Percentiles rank a stretch among this genome's conserved stretches.
Conservation (phyloP, 1,140 invertebrate species). For the Brachionus plicatilis region DNA sequence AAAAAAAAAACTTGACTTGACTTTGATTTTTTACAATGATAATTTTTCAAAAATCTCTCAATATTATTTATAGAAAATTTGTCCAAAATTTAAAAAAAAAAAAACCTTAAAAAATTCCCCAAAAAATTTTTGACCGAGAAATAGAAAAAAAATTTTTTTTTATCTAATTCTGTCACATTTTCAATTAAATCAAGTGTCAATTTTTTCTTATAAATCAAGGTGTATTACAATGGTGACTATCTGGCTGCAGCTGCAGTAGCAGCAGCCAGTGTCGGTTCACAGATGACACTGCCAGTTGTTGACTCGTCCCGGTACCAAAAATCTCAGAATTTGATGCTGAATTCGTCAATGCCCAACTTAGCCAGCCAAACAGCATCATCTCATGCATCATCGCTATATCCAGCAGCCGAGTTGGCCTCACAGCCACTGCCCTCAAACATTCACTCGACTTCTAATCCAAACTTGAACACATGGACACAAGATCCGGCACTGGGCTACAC, state of each 20-base stretch:
- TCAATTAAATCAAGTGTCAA: background rate
- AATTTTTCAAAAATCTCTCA: too few relatives aligned
- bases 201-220: background rate
- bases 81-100: too few relatives aligned
- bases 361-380: background rate
- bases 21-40: too few relatives aligned
- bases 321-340: background rate
- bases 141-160: too few relatives aligned
- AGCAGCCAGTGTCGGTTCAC: background rate
- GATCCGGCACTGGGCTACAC: background rate
- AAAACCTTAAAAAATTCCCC: too few relatives aligned
- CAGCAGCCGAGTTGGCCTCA: background rate
- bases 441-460: background rate
- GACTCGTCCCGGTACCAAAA: background rate
- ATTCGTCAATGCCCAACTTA: constrained; percentile 19
- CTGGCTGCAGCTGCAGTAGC: background rate
- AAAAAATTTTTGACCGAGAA: too few relatives aligned
- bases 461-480: background rate
- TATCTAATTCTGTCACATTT: too few relatives aligned
- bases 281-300: background rate
- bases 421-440: background rate
- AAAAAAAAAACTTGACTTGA: too few relatives aligned
- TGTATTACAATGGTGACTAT: constrained; percentile 21
- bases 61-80: too few relatives aligned
- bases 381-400: background rate